Evolutionary conservation across 2,888 invertebrate genomes (phyloP).

Genomic region (Hyalella azteca): DNA sequence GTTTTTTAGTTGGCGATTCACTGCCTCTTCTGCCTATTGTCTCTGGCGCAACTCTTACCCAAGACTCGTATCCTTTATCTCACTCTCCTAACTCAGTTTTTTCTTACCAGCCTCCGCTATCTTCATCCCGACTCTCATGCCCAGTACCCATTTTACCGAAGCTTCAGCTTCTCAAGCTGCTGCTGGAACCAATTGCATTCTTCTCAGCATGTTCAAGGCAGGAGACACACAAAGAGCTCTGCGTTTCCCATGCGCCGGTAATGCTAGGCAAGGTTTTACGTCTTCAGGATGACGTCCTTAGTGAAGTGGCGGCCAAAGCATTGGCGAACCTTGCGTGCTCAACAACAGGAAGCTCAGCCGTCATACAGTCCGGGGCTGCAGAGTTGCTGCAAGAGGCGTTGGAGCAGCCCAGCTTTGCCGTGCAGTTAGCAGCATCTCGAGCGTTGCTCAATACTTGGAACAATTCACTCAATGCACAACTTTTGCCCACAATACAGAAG

Average conservation of each 20-base stretch:
- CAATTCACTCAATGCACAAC: too few relatives aligned
- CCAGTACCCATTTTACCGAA: neutral
- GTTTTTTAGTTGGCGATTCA: too few relatives aligned
- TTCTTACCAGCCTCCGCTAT: neutral
- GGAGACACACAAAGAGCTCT: neutral
- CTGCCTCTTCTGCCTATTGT: too few relatives aligned
- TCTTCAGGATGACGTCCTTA: neutral
- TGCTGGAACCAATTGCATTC: neutral
- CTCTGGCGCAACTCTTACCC: too few relatives aligned
- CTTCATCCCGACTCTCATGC: neutral
- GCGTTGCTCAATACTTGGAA: neutral
- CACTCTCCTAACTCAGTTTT: too few relatives aligned
- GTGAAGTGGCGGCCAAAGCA: conserved; percentile 2
- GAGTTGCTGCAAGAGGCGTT: neutral
- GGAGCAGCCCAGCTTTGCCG: neutral
- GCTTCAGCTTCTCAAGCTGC: neutral
- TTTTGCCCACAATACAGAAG: too few relatives aligned
- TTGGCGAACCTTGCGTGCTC: conserved; percentile 5
- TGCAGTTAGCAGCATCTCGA: neutral
- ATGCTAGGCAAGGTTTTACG: neutral
- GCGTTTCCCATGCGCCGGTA: neutral
- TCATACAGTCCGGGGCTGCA: neutral
- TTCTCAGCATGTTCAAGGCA: neutral
- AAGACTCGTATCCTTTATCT: too few relatives aligned
- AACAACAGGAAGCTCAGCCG: neutral